Conservation (phyloP, 2,888 invertebrate species). For the Heliconius aoede region DNA sequence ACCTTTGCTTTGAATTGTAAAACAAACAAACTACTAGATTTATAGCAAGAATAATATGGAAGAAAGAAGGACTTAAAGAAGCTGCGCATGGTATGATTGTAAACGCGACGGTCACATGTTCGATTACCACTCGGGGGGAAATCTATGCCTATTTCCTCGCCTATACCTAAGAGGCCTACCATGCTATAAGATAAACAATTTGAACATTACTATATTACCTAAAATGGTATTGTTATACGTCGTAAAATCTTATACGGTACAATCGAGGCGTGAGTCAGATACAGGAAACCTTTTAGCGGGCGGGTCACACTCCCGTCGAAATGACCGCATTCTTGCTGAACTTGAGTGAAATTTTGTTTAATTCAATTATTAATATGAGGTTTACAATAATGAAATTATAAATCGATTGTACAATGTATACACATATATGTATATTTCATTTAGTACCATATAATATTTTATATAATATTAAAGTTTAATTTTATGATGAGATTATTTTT, state of each 20-base stretch:
- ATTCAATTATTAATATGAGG: constrained; percentile 6
- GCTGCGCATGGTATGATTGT: neutral
- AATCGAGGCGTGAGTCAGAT: constrained; percentile 48
- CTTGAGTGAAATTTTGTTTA: constrained; percentile 6
- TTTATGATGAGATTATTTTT: neutral
- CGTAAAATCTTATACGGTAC: constrained; percentile 35
- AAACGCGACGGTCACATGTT: neutral
- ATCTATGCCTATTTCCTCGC: no score
- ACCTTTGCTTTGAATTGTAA: neutral
- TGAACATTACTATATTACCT: constrained; percentile 13
- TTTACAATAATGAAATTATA: neutral
- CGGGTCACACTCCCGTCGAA: constrained; percentile 39
- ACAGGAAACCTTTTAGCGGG: constrained; percentile 49
- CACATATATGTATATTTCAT: no score
- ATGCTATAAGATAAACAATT: neutral
- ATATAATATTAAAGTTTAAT: neutral
- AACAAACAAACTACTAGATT: neutral
- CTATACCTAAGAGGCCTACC: no score
- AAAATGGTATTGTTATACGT: constrained; percentile 29
- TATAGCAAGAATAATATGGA: neutral
- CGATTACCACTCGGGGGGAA: no score
- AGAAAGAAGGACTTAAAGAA: no score
- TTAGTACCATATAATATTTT: neutral
- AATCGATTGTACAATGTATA: neutral
- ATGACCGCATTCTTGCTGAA: constrained; percentile 42